A percentile compares a stretch with the other conserved stretches of the same genome.
These are phyloP conservation scores for Hyles vespertilio DNA, from an alignment of 1,140 invertebrate species.

Conservation along the genomic window DNA sequence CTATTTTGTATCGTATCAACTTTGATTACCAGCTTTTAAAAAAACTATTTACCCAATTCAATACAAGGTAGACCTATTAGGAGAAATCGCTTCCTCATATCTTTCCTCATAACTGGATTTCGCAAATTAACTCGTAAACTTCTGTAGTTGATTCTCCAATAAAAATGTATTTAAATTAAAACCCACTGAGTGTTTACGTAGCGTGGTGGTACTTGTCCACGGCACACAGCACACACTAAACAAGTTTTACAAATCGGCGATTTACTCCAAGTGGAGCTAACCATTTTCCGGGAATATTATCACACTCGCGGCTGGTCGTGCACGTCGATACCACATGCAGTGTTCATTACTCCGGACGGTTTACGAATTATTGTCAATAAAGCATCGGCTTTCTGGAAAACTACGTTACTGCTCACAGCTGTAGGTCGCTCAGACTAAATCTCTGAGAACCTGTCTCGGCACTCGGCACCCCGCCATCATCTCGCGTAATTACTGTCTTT, in stretches of 20 bases:
- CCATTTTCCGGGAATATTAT: conserved; percentile 19
- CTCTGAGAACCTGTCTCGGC: background rate
- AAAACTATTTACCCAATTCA: too few species aligned
- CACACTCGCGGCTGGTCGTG: conserved; percentile 16
- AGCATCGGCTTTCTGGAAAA: conserved; percentile 53
- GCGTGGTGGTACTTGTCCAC: too few species aligned
- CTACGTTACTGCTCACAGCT: conserved; percentile 44
- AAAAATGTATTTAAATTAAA: background rate
- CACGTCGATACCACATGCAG: conserved; percentile 36
- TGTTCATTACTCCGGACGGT: conserved; percentile 40
- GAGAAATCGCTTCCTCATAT: too few species aligned
- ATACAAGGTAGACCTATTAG: too few species aligned
- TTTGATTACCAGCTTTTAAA: too few species aligned
- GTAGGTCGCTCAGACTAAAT: conserved; percentile 31
- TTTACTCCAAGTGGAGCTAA: conserved; percentile 2
- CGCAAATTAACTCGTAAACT: too few species aligned
- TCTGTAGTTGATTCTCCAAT: background rate
- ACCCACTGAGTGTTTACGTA: too few species aligned
- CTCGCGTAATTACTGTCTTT: conserved; percentile 2
- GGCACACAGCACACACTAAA: conserved; percentile 10
- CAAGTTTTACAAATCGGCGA: conserved; percentile 12
- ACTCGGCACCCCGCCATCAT: background rate
- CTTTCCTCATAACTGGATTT: too few species aligned
- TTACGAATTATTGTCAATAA: conserved; percentile 54
- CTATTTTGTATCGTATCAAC: too few species aligned